Evolutionary conservation across 2,113 vertebrate species (phyloP).

Genomic region (Sinocyclocheilus anophthalmus): DNA sequence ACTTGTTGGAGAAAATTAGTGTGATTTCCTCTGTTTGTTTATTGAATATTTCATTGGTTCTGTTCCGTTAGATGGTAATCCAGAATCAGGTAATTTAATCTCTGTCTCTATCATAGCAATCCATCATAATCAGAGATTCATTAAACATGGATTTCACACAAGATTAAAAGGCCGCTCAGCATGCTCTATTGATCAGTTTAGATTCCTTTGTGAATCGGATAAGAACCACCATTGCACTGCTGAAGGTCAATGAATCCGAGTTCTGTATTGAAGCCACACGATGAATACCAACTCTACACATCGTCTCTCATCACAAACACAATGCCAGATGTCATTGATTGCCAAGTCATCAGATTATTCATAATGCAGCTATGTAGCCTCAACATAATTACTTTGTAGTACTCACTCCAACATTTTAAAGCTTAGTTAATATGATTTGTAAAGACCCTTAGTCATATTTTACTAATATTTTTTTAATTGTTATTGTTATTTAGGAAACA

Average conservation of each 20-base stretch:
- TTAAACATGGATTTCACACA: conserved; percentile 17
- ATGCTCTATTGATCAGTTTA: neutral
- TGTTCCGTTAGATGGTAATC: conserved; percentile 20
- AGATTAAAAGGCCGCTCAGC: neutral
- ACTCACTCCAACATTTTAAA: neutral
- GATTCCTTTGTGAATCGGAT: neutral
- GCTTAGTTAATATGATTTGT: neutral
- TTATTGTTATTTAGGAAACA: neutral
- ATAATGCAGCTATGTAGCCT: neutral
- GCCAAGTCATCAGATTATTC: neutral
- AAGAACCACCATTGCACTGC: neutral
- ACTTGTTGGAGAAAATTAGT: conserved; percentile 12
- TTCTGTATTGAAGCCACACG: neutral
- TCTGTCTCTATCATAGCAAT: conserved; percentile 9
- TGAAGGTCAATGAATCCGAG: neutral
- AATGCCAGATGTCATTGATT: neutral
- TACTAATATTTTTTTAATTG: too few species aligned
- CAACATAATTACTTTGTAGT: neutral
- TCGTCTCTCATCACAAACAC: neutral
- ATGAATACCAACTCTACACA: neutral
- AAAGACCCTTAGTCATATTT: neutral
- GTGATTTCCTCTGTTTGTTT: conserved; percentile 16
- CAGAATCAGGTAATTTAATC: conserved; percentile 20
- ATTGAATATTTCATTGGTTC: conserved; percentile 24
- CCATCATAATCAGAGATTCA: conserved; percentile 11